Conservation (phyloP, 2,113 vertebrate genomes). For the Myodes glareolus region DNA sequence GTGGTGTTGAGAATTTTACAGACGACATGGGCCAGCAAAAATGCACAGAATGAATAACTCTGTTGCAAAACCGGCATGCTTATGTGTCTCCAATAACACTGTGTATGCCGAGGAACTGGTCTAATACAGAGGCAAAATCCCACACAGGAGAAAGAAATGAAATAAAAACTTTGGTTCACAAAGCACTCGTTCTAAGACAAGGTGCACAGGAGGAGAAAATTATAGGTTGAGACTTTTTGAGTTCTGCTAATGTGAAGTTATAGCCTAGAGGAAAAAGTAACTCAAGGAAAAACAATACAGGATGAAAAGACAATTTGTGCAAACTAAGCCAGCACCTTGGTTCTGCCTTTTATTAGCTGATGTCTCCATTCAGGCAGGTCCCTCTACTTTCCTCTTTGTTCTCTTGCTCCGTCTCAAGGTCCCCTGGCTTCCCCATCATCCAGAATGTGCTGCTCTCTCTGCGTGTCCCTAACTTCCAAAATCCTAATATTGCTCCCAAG, state of each 20-base stretch:
- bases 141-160: constrained; percentile 10
- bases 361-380: background rate
- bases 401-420: background rate
- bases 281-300: background rate
- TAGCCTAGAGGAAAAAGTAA: background rate
- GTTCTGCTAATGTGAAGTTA: constrained; percentile 32
- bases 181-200: constrained; percentile 45
- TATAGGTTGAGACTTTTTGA: constrained; percentile 40
- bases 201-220: constrained; percentile 61
- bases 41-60: constrained; percentile 26
- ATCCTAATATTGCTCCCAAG: background rate
- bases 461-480: background rate
- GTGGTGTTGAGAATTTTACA: constrained; percentile 24
- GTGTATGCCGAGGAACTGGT: background rate
- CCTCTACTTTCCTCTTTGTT: background rate
- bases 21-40: background rate
- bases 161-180: constrained; percentile 26
- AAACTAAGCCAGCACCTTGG: background rate
- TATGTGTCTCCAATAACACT: constrained; percentile 49
- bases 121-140: constrained; percentile 62
- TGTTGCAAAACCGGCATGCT: background rate
- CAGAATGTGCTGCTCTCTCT: background rate
- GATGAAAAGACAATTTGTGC: background rate
- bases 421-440: background rate
- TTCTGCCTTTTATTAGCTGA: background rate